Base-by-base conservation (phyloP, 2,888 invertebrate genomes). In the Margaritifera margaritifera region DNA sequence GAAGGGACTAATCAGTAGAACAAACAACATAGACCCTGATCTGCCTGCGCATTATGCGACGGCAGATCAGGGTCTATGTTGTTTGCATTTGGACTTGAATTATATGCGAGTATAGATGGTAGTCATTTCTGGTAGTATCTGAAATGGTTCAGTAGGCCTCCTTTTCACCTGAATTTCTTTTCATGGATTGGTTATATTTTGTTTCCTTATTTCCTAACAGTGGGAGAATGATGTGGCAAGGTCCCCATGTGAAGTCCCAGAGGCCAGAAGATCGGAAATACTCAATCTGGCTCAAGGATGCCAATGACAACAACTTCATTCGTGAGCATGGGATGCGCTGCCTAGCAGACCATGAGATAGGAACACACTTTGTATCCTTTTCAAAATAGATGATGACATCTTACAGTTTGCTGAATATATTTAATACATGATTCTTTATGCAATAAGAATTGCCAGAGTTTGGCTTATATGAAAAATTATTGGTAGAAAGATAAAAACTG, bases 341-440 rank as follows among this genome's bases (percentile, higher is more conserved):
- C 75, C 75, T 89, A 18, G 80, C 85, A 56, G 85, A 89, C 68
- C 89, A 89, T 77, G 89, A 89, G 77, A 87, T 89, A 51, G 89
- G 89, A 42, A 89, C 89, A 42, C 89, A 89, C 80, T 89, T 86
- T 84, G 88, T 89, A 88, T 88, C 87, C 86, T 87, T 83, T 27
- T 61, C 11, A 42, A 15, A 42, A 15, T 15, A 42, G 42, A 42
- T 15, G 15, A 42, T 42, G 15, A 42, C 42, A 42, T 42, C n/a
- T n/a, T n/a, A 42, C 11, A 11, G 11, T 42, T 42, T 42, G 2
- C 42, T 42, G 11, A 15, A 15, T 11, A 3, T 15, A 42, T 42
- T 42, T 42, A 11, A 15, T 15, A 42, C 42, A 42, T 11, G 15
- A 42, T 42, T 42, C 8, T 31, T 31, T 6, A 31, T 31, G 6